These are phyloP conservation scores for Parotocinclus haroldoi DNA, from an alignment of 2,797 vertebrate species.

Conservation along the genomic window DNA sequence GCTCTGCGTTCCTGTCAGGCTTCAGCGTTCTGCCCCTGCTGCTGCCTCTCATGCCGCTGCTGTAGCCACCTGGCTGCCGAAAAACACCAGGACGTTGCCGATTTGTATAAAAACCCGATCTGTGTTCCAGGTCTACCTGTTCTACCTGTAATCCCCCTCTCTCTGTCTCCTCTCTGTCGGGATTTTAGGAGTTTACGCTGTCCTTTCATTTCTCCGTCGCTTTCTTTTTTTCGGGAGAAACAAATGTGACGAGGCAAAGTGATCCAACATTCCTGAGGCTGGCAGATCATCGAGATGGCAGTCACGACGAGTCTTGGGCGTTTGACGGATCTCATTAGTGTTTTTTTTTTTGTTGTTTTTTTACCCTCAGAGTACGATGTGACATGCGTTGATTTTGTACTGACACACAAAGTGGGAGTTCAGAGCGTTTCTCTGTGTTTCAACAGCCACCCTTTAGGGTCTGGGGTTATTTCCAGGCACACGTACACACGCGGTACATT, in stretches of 20 bases:
- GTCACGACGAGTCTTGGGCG: slow-evolving; percentile 31
- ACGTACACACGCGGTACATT: too few relatives aligned
- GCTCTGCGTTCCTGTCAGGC: slow-evolving; percentile 41
- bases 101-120: slow-evolving; percentile 67
- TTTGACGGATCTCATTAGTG: slow-evolving; percentile 57
- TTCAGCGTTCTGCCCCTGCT: slow-evolving; percentile 58
- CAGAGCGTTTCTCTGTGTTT: too few relatives aligned
- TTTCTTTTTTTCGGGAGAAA: slow-evolving; percentile 41
- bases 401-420: slow-evolving; percentile 11
- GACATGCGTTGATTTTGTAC: slow-evolving; percentile 45
- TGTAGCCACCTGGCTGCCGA: slow-evolving; percentile 60
- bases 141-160: slow-evolving; percentile 48
- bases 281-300: slow-evolving; percentile 28
- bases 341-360: slow-evolving; percentile 39
- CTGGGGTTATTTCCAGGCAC: too few relatives aligned
- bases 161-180: slow-evolving; percentile 52
- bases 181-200: slow-evolving; percentile 49
- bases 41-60: slow-evolving; percentile 63
- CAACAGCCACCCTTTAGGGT: too few relatives aligned
- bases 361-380: too few relatives aligned
- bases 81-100: slow-evolving; percentile 57
- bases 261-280: slow-evolving; percentile 10
- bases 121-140: slow-evolving; percentile 65
- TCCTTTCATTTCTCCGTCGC: slow-evolving; percentile 48
- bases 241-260: neutral